Evolutionary conservation across 2,888 invertebrate species (phyloP).

Genomic region (Drosophila neotestacea): DNA sequence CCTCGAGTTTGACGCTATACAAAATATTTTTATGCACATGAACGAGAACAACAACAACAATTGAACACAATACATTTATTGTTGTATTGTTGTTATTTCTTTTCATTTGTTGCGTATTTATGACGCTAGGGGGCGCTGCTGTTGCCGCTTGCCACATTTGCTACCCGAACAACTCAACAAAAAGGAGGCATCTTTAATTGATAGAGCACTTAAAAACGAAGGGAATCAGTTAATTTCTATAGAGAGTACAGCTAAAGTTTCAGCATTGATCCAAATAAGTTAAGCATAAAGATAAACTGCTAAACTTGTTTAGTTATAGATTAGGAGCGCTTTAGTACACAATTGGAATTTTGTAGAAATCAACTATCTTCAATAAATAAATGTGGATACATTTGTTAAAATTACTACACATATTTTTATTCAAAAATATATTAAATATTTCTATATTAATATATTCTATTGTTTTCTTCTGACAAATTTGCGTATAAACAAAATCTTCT

Average conservation of each 20-base stretch:
- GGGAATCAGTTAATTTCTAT: not conserved
- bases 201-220: not conserved
- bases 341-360: no score
- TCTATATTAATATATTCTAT: no score
- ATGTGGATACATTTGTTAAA: no score
- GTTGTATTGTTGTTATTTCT: slow-evolving; percentile 41
- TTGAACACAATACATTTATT: slow-evolving; percentile 52
- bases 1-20: slow-evolving; percentile 16
- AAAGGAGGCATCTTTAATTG: not conserved
- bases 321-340: not conserved
- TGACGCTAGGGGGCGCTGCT: slow-evolving; percentile 54
- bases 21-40: slow-evolving; percentile 50
- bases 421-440: no score
- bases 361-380: no score
- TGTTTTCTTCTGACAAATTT: no score
- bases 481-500: no score
- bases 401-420: no score
- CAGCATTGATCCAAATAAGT: not conserved
- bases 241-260: not conserved
- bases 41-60: slow-evolving; percentile 16
- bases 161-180: not conserved
- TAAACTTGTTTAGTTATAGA: not conserved
- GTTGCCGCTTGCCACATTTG: slow-evolving; percentile 24
- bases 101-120: slow-evolving; percentile 67
- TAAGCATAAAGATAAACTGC: not conserved